Evolutionary conservation across 2,888 invertebrate species (phyloP), one percentile per base, ranked within the genome.

Genomic region (Myopa tessellatipennis): DNA sequence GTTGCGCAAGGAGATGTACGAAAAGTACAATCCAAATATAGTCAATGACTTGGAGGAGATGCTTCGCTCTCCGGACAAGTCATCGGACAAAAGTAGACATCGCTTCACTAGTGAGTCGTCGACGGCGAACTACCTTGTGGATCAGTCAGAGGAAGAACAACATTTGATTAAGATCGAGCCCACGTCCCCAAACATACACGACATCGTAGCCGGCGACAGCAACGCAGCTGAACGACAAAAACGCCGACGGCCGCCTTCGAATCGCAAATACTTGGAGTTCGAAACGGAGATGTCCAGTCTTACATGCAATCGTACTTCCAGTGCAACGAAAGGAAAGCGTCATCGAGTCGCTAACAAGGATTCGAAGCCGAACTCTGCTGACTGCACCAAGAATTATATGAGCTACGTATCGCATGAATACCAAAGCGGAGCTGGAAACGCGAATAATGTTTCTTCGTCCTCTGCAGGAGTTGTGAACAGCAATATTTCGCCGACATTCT

Each of bases 21-120:
- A 88, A n/a, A 87, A 88, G 78, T 88, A 85, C 74, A 88, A 87
- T 81, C 87, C 87, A 0, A 88, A 86, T 79, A 85, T 88, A 77
- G 89, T 88, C 6, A 87, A 89, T 73, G 90, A 90, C 82, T 82
- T 90, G 69, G 89, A 90, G 82, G 89, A 89, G 63, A 89, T 90
- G 26, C 79, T 90, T 7, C 86, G 89, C 67, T 89, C 89, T 8
- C 89, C 89, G 0, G 84, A 87, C 0, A 89, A 89, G 78, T 84
- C 83, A 5, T 65, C 84, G 5, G 88, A 88, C 75, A 83, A 84
- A 65, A 83, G 83, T n/a, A 82, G 88, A 0, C 83, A 85, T 34
- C 88, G 88, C 10, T 87, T 87, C 50, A 86, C 84, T 40, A 87
- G 87, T 74, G 88, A 88, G 77, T 87, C 86, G 0, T 86, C 84